Percentiles rank a stretch among this genome's conserved stretches.
Evolutionary conservation across 2,113 vertebrate genomes (phyloP).

Genomic region (Diadophis punctatus): DNA sequence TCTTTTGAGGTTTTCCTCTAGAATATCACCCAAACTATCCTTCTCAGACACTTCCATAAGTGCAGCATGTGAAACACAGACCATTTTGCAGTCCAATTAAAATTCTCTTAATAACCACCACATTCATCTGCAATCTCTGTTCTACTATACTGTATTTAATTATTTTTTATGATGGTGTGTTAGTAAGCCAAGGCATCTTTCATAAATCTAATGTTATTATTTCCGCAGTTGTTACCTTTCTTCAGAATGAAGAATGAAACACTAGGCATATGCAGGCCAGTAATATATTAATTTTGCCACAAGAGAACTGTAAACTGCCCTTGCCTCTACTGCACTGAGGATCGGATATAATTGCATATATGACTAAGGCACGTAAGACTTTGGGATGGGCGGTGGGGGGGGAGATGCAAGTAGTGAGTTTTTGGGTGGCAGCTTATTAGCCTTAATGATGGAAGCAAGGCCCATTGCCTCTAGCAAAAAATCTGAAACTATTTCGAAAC

Average conservation of each 20-base stretch:
- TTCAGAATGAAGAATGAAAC: conserved; percentile 53
- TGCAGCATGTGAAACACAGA: conserved; percentile 20
- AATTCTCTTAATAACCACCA: conserved; percentile 45
- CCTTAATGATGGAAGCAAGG: conserved; percentile 43
- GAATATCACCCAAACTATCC: conserved; percentile 32
- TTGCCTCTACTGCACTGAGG: conserved; percentile 51
- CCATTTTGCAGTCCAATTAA: conserved; percentile 27
- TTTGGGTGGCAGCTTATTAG: conserved; percentile 59
- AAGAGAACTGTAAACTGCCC: conserved; percentile 53
- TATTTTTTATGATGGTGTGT: conserved; percentile 46
- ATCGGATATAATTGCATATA: conserved; percentile 32
- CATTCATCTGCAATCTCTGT: conserved; percentile 45
- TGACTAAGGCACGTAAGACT: conserved; percentile 53
- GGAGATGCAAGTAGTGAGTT: conserved; percentile 49
- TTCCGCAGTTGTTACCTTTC: conserved; percentile 10
- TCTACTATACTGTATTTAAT: conserved; percentile 38
- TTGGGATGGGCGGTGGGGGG: conserved; percentile 38
- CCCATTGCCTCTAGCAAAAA: conserved; percentile 44
- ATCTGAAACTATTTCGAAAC: conserved; percentile 53
- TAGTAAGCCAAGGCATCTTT: conserved; percentile 51
- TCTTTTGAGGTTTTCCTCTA: conserved; percentile 12
- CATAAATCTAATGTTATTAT: conserved; percentile 52
- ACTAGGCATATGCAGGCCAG: conserved; percentile 47
- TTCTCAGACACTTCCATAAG: conserved; percentile 41
- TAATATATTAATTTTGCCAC: conserved; percentile 59